Percentiles rank a stretch among this genome's conserved stretches.
phyloP scores from a whole-genome alignment of 2,797 vertebrate genomes.

The Sebastes minor region DNA sequence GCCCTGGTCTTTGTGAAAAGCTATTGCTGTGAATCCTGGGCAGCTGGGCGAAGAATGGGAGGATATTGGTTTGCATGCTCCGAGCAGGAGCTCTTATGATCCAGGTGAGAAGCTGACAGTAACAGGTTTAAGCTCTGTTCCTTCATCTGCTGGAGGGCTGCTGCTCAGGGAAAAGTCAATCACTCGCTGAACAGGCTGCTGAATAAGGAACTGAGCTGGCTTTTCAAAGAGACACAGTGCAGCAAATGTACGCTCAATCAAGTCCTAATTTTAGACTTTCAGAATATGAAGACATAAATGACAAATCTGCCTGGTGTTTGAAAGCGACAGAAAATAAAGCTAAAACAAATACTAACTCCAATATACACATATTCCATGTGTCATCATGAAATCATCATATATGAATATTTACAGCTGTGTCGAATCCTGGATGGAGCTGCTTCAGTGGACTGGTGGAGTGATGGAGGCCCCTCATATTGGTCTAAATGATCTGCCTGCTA shows the following conservation, averaged over 20 bases:
- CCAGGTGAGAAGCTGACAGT: conserved; percentile 87
- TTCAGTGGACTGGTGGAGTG: conserved; percentile 19
- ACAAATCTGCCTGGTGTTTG: conserved; percentile 26
- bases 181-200: conserved; percentile 60
- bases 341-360: conserved; percentile 30
- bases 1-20: conserved; percentile 74
- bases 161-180: conserved; percentile 68
- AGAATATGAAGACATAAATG: conserved; percentile 30
- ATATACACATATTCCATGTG: conserved; percentile 28
- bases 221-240: conserved; percentile 51
- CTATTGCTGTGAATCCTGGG: conserved; percentile 69
- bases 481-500: conserved; percentile 55
- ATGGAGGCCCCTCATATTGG: conserved; percentile 45
- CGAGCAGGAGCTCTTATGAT: conserved; percentile 77
- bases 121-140: conserved; percentile 81
- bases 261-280: conserved; percentile 32
- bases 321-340: conserved; percentile 32
- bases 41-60: conserved; percentile 70
- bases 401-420: conserved; percentile 54
- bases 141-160: conserved; percentile 76
- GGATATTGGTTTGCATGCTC: conserved; percentile 82
- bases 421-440: conserved; percentile 49
- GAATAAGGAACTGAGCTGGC: conserved; percentile 56
- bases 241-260: conserved; percentile 45
- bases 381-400: conserved; percentile 59